Evolutionary conservation across 2,797 vertebrate species (phyloP).

Genomic region (Hippopotamyrus pictus): DNA sequence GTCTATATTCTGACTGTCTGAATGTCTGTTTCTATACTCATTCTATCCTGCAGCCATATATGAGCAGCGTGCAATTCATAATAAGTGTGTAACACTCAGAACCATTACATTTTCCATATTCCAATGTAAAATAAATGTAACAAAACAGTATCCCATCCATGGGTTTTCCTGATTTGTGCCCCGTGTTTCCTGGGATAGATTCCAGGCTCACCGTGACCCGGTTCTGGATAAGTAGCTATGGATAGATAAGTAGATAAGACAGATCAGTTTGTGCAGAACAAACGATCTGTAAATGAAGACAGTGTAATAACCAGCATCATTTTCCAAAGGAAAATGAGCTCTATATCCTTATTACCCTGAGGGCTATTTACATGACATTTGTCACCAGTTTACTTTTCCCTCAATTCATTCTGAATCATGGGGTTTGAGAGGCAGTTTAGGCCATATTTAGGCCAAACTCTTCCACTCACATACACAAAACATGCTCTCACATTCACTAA

Average conservation of each 20-base stretch:
- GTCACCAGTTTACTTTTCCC: background rate
- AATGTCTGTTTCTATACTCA: background rate
- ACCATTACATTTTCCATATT: background rate
- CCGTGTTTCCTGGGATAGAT: background rate
- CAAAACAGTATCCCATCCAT: background rate
- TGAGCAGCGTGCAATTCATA: background rate
- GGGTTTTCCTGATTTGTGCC: background rate
- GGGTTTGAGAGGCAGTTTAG: background rate
- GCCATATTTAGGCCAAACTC: background rate
- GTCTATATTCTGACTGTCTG: background rate
- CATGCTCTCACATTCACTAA: background rate
- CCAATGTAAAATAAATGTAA: background rate
- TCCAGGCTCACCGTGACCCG: background rate
- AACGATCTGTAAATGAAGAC: background rate
- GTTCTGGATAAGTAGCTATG: background rate
- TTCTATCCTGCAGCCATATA: background rate
- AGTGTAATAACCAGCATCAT: background rate
- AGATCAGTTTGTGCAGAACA: background rate
- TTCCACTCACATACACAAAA: background rate
- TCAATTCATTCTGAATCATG: background rate
- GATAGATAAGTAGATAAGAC: background rate
- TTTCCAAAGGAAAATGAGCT: background rate
- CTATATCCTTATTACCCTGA: background rate
- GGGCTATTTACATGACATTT: background rate
- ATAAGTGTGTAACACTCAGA: background rate